Evolutionary conservation across 2,797 vertebrate species (phyloP).

Genomic region (Distichodus sexfasciatus): DNA sequence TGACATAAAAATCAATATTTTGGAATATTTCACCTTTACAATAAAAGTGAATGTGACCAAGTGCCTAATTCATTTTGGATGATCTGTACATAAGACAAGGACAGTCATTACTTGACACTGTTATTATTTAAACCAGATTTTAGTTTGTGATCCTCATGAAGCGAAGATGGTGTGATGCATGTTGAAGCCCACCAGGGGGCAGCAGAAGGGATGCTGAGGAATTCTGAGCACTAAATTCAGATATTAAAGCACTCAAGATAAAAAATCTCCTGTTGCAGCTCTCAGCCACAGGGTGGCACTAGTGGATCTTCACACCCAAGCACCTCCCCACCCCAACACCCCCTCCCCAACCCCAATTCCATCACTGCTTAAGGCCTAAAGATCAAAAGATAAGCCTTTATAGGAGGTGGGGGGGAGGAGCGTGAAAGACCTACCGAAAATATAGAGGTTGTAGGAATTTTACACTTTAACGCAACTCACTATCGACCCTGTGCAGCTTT

Average conservation of each 20-base stretch:
- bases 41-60: conserved; percentile 81
- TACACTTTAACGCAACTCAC: conserved; percentile 20
- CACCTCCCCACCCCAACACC: not conserved
- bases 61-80: conserved; percentile 54
- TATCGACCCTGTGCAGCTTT: not conserved
- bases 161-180: not conserved
- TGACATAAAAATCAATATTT: conserved; percentile 83
- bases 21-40: conserved; percentile 95
- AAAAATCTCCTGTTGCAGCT: not conserved
- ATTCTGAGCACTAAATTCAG: not conserved
- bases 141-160: no score
- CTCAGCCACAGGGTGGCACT: conserved; percentile 9
- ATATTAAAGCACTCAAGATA: no score
- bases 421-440: not conserved
- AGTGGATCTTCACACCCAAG: not conserved
- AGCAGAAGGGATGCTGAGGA: not conserved
- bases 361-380: not conserved
- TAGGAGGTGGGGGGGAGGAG: not conserved
- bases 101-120: not conserved
- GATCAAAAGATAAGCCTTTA: not conserved
- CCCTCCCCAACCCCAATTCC: no score
- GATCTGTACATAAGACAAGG: not conserved
- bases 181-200: conserved; percentile 9
- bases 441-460: conserved; percentile 2
- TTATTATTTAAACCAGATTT: no score